These are phyloP conservation scores for Smutsia temminckii DNA, from an alignment of 2,797 vertebrate species.

Conservation along the genomic window DNA sequence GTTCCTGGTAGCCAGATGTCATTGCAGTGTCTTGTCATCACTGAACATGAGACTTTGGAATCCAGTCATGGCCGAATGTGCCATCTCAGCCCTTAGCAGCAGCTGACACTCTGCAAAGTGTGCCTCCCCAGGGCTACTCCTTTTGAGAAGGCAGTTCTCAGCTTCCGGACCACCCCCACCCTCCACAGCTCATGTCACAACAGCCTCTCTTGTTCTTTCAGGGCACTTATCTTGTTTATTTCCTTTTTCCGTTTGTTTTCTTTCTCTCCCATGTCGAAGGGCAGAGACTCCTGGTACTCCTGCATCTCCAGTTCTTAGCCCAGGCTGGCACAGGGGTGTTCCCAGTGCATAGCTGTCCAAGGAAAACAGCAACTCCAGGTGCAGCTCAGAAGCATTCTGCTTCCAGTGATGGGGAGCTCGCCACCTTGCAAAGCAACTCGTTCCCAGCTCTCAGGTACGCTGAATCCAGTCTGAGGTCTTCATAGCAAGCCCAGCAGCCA, in stretches of 20 bases:
- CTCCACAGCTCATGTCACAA: no score
- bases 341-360: neutral
- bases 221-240: neutral
- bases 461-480: neutral
- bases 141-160: neutral
- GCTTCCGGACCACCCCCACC: no score
- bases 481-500: neutral
- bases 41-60: neutral
- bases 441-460: neutral
- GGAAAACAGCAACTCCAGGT: neutral
- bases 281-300: neutral
- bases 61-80: neutral
- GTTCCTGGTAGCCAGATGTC: neutral
- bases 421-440: neutral
- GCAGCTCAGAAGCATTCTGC: no score
- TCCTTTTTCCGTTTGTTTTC: neutral
- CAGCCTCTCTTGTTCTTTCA: neutral
- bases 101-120: neutral
- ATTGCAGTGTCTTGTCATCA: neutral
- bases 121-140: fast-evolving
- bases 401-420: neutral
- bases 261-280: neutral
- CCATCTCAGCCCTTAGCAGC: fast-evolving
- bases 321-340: no score
- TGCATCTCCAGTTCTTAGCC: neutral